phyloP scores from a whole-genome alignment of 2,113 vertebrate species.

The Indicator maculatus region DNA sequence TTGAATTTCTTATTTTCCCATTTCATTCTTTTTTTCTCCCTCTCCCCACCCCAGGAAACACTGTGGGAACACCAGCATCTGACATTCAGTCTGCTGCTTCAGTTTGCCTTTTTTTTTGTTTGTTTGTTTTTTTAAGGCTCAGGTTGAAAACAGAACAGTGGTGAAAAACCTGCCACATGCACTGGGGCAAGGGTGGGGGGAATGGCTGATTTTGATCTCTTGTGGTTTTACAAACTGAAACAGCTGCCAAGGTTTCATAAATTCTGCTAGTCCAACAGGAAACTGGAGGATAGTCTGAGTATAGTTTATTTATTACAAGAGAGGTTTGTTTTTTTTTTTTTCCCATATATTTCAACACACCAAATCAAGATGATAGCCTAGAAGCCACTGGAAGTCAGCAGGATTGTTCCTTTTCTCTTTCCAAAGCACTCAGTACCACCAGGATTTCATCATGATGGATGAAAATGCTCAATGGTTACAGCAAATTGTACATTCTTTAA shows the following conservation, averaged over 20 bases:
- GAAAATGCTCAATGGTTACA: constrained; percentile 18
- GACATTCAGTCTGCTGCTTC: constrained; percentile 4
- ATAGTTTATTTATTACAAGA: background rate
- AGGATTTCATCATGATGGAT: background rate
- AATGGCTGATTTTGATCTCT: background rate
- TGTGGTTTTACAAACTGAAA: background rate
- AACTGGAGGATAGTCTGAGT: background rate
- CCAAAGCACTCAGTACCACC: background rate
- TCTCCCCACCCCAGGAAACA: background rate
- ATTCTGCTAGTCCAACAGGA: background rate
- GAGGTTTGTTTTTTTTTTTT: background rate
- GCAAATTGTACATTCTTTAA: constrained; percentile 11
- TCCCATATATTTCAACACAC: background rate
- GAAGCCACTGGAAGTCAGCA: background rate
- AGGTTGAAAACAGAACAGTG: constrained; percentile 25
- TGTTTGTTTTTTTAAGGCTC: constrained; percentile 23
- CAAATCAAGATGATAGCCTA: background rate
- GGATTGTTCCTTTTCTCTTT: background rate
- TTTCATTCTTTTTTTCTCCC: background rate
- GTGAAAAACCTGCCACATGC: background rate
- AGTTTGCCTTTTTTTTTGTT: background rate
- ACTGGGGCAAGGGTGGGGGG: background rate
- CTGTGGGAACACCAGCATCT: background rate
- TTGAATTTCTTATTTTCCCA: background rate
- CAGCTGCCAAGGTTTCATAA: background rate